Evolutionary conservation across 1,140 invertebrate species (phyloP), one percentile per base, ranked within the genome.

Genomic region (Drosophila biarmipes): DNA sequence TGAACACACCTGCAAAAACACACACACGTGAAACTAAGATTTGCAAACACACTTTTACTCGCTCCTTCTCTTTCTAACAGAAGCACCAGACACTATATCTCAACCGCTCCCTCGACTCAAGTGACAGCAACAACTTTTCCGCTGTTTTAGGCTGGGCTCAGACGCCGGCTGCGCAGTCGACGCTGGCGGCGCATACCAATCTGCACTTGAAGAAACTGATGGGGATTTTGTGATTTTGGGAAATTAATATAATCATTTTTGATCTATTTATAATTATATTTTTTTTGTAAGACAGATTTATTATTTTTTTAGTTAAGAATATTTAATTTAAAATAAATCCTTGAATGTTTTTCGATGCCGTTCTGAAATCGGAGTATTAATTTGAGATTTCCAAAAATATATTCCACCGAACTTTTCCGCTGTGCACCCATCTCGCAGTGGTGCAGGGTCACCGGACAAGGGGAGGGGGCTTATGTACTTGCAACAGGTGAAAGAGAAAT

Each of bases 91-190:
- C 58, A 67, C 63, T 67, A 74, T 37, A 74, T 37, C 51, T 57
- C 53, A 87, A 72, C 79, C 84, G 84, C 84, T 87, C 84, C 84
- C 84, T 79, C 72, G 75, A 69, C 79, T 87, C 78, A 73, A 87
- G 68, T 82, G 76, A 87, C 82, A 89, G 79, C 63, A 63, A 86
- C 82, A 75, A 81, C 69, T 75, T 74, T 75, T 75, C 24, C 59
- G 43, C 71, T 74, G 52, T 57, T 55, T 89, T 69, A 87, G 84
- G 72, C 76, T 78, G 75, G 80, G 82, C 86, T 81, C 64, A 55
- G 61, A 59, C 46, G 56, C 56, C 37, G 53, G 17, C 46, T 31
- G 27, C 48, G 27, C 48, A 31, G 48, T 34, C 15, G 5, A 19
- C 29, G 29, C 21, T 19, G 19, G 31, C 56, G 15, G 51, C 66